Percentiles rank a stretch among this genome's conserved stretches.
Conservation (phyloP, 2,113 vertebrate species). For the Indicator indicator region DNA sequence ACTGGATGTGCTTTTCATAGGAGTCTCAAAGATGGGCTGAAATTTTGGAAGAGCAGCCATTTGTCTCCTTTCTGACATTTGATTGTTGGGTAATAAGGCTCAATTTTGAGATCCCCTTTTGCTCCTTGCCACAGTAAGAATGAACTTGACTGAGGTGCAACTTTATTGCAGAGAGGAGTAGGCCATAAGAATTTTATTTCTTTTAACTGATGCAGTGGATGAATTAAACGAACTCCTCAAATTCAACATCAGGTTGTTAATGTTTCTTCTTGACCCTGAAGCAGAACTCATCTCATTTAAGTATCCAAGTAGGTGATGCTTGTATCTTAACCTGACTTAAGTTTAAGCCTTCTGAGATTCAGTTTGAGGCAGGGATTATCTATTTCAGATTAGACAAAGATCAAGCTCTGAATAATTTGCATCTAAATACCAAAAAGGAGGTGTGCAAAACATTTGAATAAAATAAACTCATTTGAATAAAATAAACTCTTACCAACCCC, state of each 20-base stretch:
- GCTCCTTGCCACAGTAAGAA: not conserved
- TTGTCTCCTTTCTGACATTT: not conserved
- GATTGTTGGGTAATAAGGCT: not conserved
- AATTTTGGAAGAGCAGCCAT: not conserved
- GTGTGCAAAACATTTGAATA: not conserved
- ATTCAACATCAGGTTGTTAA: not conserved
- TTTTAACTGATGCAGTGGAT: not conserved
- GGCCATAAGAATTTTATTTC: not conserved
- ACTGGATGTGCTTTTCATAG: not conserved
- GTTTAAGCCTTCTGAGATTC: not conserved
- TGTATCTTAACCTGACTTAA: not conserved
- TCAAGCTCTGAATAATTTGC: not conserved
- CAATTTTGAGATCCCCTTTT: not conserved
- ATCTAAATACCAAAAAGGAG: not conserved
- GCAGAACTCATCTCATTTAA: not conserved
- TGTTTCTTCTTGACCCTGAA: not conserved
- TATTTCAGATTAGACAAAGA: not conserved
- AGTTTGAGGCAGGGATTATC: not conserved
- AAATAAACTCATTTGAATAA: not conserved
- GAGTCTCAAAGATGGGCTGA: not conserved
- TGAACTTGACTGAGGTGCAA: not conserved
- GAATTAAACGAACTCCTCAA: not conserved
- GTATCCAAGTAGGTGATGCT: not conserved
- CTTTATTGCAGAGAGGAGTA: not conserved
- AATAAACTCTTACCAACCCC: not conserved